A percentile compares a stretch with the other conserved stretches of the same genome.
phyloP scores from a whole-genome alignment of 2,113 vertebrate species.

The Anolis sagrei region DNA sequence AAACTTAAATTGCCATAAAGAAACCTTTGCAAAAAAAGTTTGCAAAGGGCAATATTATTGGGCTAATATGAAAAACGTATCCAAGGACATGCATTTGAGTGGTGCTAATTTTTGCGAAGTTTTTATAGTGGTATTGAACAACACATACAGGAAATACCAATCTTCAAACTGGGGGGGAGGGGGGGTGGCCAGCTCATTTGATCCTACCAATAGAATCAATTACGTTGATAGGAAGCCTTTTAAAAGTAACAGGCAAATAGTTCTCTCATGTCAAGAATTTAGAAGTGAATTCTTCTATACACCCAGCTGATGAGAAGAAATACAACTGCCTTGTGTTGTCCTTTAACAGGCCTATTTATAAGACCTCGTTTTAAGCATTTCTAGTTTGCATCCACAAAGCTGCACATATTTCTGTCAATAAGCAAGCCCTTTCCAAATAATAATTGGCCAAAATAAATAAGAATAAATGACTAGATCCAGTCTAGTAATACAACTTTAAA shows the following conservation, averaged over 20 bases:
- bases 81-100: neutral
- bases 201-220: neutral
- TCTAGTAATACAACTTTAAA: neutral
- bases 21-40: neutral
- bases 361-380: neutral
- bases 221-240: neutral
- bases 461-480: neutral
- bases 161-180: neutral
- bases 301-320: neutral
- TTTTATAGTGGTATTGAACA: neutral
- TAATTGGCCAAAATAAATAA: neutral
- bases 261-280: neutral
- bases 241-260: neutral
- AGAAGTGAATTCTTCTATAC: neutral
- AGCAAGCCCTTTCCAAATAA: neutral
- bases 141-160: neutral
- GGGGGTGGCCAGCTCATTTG: neutral
- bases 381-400: neutral
- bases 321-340: neutral
- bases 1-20: conserved; percentile 2
- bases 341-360: neutral
- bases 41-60: neutral
- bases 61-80: neutral
- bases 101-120: neutral
- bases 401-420: neutral